Evolutionary conservation across 2,797 vertebrate species (phyloP), one percentile per base, ranked within the genome.

Genomic region (Tympanoctomys barrerae): DNA sequence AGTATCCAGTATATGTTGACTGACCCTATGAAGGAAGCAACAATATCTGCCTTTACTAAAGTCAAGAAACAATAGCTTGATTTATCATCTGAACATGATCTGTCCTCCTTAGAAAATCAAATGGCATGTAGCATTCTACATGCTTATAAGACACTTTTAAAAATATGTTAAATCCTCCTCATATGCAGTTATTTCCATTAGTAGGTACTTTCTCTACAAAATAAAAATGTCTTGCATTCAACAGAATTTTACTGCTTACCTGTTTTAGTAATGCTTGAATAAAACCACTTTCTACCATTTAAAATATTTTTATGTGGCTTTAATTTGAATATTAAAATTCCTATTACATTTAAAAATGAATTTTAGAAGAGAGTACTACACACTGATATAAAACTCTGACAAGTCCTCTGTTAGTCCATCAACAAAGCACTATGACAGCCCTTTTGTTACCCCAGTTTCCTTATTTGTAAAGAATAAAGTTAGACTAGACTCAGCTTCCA

Each of bases 191-290:
- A 87, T 86, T 91, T 94, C 81, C 73, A 94, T 75, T 82, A 91
- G 68, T 8, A 92, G 77, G 24, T 5, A 88, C 33, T 85, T 87
- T 94, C 80, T 79, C 79, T 88, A 95, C 57, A 93, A 96, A 96
- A 92, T 54, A 92, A 96, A 93, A 96, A 92, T 81, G 49, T 64
- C 94, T 89, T 90, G n/a, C 89, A 96, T 94, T 89, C 87, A 94
- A 78, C 22, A 70, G 31, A 33, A 96, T 79, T 87, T 86, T 83
- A 96, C 18, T 61, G 16, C 33, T 84, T 83, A 93, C 84, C 18
- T 96, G n/a, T 85, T 96, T 89, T 49, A 90, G 39, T 61, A 92
- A 33, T 66, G 82, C 62, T 26, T 91, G 57, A 97, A 94, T 91
- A 89, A 97, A 97, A 86, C 28, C 52, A 88, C 71, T 94, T 94